Evolutionary conservation across 2,888 invertebrate genomes (phyloP).

Genomic region (Xestia xanthographa): DNA sequence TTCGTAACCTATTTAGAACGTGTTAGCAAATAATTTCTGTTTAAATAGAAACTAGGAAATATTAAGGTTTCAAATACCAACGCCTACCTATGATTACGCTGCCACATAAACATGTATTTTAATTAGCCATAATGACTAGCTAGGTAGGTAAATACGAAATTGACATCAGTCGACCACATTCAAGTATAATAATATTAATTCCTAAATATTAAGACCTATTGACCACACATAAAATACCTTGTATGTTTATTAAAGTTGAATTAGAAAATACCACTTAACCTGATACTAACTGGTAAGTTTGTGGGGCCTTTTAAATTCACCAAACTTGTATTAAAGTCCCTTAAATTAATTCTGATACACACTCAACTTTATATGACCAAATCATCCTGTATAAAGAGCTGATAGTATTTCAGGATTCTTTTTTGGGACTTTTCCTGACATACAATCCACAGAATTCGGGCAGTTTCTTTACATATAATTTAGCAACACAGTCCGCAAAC

Average conservation of each 20-base stretch:
- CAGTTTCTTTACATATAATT: not conserved
- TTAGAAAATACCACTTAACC: not conserved
- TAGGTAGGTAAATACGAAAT: conserved; percentile 46
- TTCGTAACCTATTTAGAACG: not conserved
- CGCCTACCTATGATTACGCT: conserved; percentile 4
- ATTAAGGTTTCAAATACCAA: not conserved
- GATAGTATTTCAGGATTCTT: not conserved
- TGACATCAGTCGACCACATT: conserved; percentile 26
- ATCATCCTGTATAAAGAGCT: not conserved
- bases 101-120: conserved; percentile 22
- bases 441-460: not conserved
- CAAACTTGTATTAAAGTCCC: not conserved
- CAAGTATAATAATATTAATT: conserved; percentile 1
- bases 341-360: not conserved
- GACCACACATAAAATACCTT: conserved; percentile 13
- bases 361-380: not conserved
- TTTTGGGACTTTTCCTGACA: not conserved
- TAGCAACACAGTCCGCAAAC: not conserved
- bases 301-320: conserved; percentile 4
- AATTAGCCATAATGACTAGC: conserved; percentile 60
- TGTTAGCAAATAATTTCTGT: not conserved
- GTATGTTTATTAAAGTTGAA: not conserved
- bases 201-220: conserved; percentile 8
- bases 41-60: not conserved
- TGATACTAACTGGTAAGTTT: not conserved